phyloP scores from a whole-genome alignment of 2,113 vertebrate species.

The Tinamus guttatus region DNA sequence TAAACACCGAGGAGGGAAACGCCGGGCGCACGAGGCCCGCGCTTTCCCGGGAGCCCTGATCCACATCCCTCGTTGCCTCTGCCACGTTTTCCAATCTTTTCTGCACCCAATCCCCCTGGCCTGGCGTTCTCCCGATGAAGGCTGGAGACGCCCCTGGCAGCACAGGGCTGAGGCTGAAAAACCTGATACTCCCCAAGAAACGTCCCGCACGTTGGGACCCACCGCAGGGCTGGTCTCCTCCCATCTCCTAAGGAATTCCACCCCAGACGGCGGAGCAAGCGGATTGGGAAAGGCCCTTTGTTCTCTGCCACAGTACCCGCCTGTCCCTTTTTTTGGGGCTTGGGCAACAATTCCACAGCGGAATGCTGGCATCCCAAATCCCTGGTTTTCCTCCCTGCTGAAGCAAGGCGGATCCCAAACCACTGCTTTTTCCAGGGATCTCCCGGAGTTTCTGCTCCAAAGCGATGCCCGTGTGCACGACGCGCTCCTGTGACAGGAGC shows the following conservation, averaged over 20 bases:
- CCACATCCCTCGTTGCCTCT: no score
- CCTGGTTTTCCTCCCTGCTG: not conserved
- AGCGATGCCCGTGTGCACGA: no score
- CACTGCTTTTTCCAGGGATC: not conserved
- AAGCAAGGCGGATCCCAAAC: no score
- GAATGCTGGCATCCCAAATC: not conserved
- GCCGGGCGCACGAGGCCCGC: no score
- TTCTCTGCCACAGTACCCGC: not conserved
- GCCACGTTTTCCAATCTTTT: no score
- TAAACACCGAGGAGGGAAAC: no score
- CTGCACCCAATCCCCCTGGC: not conserved
- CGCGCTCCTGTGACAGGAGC: no score
- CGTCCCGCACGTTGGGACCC: not conserved
- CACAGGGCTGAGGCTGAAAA: not conserved
- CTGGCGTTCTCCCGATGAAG: not conserved
- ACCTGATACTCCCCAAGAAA: not conserved
- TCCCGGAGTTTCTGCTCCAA: no score
- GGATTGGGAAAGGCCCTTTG: not conserved
- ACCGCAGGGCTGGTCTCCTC: not conserved
- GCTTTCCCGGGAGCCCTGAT: no score
- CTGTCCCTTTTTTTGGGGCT: no score
- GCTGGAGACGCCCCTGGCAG: not conserved
- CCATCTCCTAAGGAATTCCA: not conserved
- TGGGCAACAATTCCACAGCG: not conserved
- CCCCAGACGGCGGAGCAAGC: not conserved